Evolutionary conservation across 1,140 invertebrate genomes (phyloP), one percentile per base, ranked within the genome.

Genomic region (Heliconius melpomene): DNA sequence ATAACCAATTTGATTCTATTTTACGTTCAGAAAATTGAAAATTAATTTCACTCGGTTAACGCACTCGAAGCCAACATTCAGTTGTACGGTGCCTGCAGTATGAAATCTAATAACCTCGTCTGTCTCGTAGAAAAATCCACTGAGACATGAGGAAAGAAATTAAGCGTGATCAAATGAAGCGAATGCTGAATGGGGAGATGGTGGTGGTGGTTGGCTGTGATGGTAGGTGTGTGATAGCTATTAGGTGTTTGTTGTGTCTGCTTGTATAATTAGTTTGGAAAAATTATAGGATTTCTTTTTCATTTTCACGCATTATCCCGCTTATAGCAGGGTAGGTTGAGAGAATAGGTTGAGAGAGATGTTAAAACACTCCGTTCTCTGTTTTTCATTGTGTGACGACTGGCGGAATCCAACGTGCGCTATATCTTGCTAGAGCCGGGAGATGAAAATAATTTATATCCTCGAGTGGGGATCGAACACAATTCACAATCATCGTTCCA

Each of bases 61-160:
- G 71, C 75, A 73, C n/a, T 57, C n/a, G 52, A 70, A 79, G 74
- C 26, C 66, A 79, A 78, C 82, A 77, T 81, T 77, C 78, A 83
- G 80, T 83, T 75, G 85, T 81, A 79, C 50, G 50, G 18, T 46
- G 16, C 40, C 16, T 46, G 5, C 83, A 88, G 89, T 89, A 88
- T 89, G 89, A 87, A 89, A 90, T 89, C 83, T 89, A 90, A 90
- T 90, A 89, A 90, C 79, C 76, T 76, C 82, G 74, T 72, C 81
- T 79, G 82, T 85, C 81, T 83, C 80, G 77, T 52, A 81, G 87
- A 89, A 90, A 88, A 87, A 89, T 89, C 84, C 82, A 78, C 74
- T 57, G 84, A 89, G 86, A 89, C 89, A 89, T 77, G 84, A 86
- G 85, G 82, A 40, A 83, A 82, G 79, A 79, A 88, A 90, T 90